Base-by-base conservation (phyloP, 2,888 invertebrate genomes). In the Ornithoptera alexandrae region DNA sequence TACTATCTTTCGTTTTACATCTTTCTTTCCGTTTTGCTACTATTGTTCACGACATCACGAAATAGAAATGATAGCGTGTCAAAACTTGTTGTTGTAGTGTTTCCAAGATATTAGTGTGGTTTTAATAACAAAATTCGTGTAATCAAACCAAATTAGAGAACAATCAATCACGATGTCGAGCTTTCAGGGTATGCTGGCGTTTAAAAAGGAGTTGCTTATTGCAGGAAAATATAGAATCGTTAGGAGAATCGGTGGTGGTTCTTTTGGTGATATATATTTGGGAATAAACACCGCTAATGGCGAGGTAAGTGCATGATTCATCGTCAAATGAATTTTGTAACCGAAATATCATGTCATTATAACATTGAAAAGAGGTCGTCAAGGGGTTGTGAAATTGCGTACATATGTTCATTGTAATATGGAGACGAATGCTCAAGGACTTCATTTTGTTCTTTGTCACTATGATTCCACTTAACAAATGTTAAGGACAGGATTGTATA, bases 191-290 rank as follows among this genome's bases (percentile, higher is more conserved):
- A 72, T 81, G 74, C 72, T 81, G 62, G 73, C 74, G 59, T 77
- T 72, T 71, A 69, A 69, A 66, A 93, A 92, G 84, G 97, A 97
- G 90, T 95, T 97, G 89, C 94, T 97, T 88, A 96, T 98, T 85
- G 97, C 97, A 87, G 97, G 96, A 88, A 98, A 98, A 93, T 99
- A 98, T 94, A 96, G 98, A 91, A 95, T 99, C 84, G 96, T 97
- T 87, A 95, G 98, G 85, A 98, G 98, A 95, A 98, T 99, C 89
- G 98, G 99, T 84, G 98, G 98, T 92, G 99, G 99, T 79, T 99
- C 99, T 69, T 99, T 99, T 92, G 99, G 99, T 88, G 99, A 99
- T 94, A 99, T 99, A 92, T 99, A 98, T 94, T 94, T 99, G 89
- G 99, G 97, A 84, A 97, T 97, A 94, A 97, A 98, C 94, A 95